These are phyloP conservation scores for Gastracanthus pulcherrimus DNA, from an alignment of 2,888 invertebrate species.

Conservation along the genomic window DNA sequence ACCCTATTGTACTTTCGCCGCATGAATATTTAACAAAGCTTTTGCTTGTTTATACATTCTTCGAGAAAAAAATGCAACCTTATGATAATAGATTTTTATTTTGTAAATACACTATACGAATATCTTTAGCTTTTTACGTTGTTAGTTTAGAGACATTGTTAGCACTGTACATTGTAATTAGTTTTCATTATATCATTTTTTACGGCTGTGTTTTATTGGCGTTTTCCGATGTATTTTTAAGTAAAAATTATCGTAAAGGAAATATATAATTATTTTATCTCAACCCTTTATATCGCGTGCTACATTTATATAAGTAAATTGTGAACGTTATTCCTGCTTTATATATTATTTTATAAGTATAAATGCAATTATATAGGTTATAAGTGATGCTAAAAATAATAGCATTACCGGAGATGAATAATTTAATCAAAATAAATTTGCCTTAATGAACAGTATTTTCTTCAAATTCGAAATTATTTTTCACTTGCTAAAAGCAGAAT, in stretches of 20 bases:
- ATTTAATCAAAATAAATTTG: too few relatives aligned
- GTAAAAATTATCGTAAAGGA: background rate
- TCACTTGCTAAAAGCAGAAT: too few relatives aligned
- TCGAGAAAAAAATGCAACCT: background rate
- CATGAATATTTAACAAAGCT: conserved; percentile 41
- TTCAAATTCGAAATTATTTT: too few relatives aligned
- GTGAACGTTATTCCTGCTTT: too few relatives aligned
- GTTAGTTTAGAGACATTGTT: background rate
- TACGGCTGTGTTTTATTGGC: background rate
- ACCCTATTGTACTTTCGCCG: background rate
- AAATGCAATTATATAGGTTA: too few relatives aligned
- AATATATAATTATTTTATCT: too few relatives aligned
- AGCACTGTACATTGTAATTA: background rate
- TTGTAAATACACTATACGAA: background rate
- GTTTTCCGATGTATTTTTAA: background rate
- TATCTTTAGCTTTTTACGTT: background rate
- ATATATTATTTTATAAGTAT: too few relatives aligned
- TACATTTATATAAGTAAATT: too few relatives aligned
- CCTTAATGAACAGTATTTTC: too few relatives aligned
- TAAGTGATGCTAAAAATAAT: too few relatives aligned
- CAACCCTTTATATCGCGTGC: too few relatives aligned
- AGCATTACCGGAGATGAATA: too few relatives aligned
- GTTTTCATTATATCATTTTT: background rate
- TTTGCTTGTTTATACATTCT: conserved; percentile 21
- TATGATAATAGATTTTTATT: background rate